These are phyloP conservation scores for Rhinophrynus dorsalis DNA, from an alignment of 2,797 vertebrate species.

Conservation along the genomic window DNA sequence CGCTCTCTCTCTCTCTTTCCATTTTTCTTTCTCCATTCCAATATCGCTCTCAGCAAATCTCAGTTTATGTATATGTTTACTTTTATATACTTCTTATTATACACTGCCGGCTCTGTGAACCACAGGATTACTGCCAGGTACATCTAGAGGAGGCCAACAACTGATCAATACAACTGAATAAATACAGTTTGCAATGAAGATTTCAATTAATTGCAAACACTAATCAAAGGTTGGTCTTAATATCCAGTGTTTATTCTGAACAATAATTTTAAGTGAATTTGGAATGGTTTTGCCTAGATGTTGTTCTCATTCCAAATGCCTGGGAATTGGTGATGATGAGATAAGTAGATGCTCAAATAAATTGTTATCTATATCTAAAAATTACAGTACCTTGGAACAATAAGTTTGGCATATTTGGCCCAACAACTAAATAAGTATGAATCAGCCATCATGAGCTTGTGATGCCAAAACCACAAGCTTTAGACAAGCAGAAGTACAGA, in stretches of 20 bases:
- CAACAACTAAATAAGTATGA: slow-evolving; percentile 13
- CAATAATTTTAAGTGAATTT: slow-evolving; percentile 12
- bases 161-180: slow-evolving; percentile 1
- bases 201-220: background rate
- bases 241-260: background rate
- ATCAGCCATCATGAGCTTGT: no score
- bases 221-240: background rate
- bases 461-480: no score
- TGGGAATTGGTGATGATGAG: slow-evolving; percentile 3
- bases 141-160: background rate
- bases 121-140: background rate
- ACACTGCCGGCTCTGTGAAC: no score
- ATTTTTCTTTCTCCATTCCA: no score
- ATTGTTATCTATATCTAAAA: background rate
- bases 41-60: no score
- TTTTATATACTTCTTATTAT: no score
- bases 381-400: background rate
- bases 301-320: background rate
- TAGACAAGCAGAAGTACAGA: no score
- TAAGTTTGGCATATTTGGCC: no score
- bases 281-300: background rate
- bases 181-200: background rate
- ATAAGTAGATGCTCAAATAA: slow-evolving; percentile 2
- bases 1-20: no score
- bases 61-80: no score